phyloP scores from a whole-genome alignment of 1,140 invertebrate species.

The Zaprionus ghesquierei region DNA sequence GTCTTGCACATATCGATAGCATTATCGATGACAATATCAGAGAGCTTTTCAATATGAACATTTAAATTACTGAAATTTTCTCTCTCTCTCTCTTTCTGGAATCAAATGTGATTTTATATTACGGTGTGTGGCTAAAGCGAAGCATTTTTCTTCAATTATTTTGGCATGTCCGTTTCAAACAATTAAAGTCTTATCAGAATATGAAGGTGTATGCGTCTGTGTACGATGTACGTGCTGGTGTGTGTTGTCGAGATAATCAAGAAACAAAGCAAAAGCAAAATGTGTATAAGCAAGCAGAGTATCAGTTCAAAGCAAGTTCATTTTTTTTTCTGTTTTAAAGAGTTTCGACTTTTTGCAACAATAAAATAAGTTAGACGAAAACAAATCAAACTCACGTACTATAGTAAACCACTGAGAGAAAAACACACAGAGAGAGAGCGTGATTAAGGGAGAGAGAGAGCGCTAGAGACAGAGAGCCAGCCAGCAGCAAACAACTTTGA shows the following conservation, averaged over 20 bases:
- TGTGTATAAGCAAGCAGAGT: constrained; percentile 12
- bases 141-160: constrained; percentile 28
- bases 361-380: constrained; percentile 59
- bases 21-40: neutral
- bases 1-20: neutral
- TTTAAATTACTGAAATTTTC: neutral
- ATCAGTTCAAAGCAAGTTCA: neutral
- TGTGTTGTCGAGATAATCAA: constrained; percentile 41
- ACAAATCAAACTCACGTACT: constrained; percentile 43
- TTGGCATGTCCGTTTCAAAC: constrained; percentile 67
- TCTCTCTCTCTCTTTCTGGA: neutral
- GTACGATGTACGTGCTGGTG: constrained; percentile 24
- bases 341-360: constrained; percentile 41
- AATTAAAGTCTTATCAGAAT: constrained; percentile 76
- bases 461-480: neutral
- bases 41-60: neutral
- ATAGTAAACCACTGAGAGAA: constrained; percentile 32
- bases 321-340: constrained; percentile 9
- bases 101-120: neutral
- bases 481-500: constrained; percentile 1
- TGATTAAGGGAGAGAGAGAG: constrained; percentile 30
- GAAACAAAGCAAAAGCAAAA: constrained; percentile 30
- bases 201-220: constrained; percentile 13
- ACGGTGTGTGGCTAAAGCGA: too few species aligned
- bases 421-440: constrained; percentile 12